A percentile compares a stretch with the other conserved stretches of the same genome.
Evolutionary conservation across 2,888 invertebrate species (phyloP).

Genomic region (Ornithoptera priamus): DNA sequence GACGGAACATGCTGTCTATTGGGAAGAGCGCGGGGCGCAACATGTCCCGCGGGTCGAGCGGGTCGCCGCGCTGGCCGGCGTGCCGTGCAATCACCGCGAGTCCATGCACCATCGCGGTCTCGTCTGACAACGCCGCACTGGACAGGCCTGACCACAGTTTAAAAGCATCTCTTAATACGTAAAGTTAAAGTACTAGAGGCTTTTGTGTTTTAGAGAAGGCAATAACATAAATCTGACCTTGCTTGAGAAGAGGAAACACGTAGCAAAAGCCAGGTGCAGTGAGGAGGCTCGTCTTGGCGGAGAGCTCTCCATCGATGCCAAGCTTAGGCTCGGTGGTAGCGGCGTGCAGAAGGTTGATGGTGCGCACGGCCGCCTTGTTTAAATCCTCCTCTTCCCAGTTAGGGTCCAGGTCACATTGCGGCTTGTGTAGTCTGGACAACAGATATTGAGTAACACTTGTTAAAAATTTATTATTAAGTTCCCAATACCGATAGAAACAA

Average conservation of each 20-base stretch:
- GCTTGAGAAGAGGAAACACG: slow-evolving; percentile 87
- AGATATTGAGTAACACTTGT: no score
- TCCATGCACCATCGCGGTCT: slow-evolving; percentile 76
- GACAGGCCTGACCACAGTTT: slow-evolving; percentile 44
- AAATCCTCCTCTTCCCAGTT: slow-evolving; percentile 88
- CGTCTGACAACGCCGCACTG: slow-evolving; percentile 68
- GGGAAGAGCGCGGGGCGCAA: slow-evolving; percentile 90
- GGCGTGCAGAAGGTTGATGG: slow-evolving; percentile 80
- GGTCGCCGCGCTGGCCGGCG: slow-evolving; percentile 68
- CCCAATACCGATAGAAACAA: no score
- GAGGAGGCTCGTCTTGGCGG: slow-evolving; percentile 59
- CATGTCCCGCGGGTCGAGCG: slow-evolving; percentile 75
- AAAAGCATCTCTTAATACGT: not conserved
- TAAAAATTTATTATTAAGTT: no score
- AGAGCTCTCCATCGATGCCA: slow-evolving; percentile 31
- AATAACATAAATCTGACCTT: slow-evolving; percentile 51
- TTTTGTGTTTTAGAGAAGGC: no score
- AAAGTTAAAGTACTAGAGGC: no score
- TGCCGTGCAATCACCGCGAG: slow-evolving; percentile 84
- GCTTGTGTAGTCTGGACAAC: slow-evolving; percentile 81
- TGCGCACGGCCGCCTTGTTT: slow-evolving; percentile 81
- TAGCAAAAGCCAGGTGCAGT: slow-evolving; percentile 90
- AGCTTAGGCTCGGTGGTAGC: slow-evolving; percentile 59
- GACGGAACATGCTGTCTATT: slow-evolving; percentile 87
- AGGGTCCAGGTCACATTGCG: slow-evolving; percentile 88